phyloP scores from a whole-genome alignment of 2,113 vertebrate genomes.

The Rhabdomys dilectus region DNA sequence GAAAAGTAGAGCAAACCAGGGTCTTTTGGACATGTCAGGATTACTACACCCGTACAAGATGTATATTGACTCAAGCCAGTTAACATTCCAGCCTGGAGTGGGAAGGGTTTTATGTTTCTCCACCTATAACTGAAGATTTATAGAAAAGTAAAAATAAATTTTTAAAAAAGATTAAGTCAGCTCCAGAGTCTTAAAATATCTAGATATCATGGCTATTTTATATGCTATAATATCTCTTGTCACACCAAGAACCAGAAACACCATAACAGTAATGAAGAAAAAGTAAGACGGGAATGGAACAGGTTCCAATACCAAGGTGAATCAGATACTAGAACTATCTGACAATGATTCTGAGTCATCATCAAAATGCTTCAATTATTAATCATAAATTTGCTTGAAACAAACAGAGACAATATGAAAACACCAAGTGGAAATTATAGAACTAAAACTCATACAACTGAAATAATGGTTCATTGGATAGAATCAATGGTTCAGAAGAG shows the following conservation, averaged over 20 bases:
- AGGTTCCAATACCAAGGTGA: not conserved
- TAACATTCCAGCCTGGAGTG: not conserved
- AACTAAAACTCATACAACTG: not conserved
- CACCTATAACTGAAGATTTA: not conserved
- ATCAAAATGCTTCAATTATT: conserved; percentile 7
- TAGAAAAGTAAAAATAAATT: not conserved
- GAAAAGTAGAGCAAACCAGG: not conserved
- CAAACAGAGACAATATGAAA: not conserved
- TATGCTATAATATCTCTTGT: not conserved
- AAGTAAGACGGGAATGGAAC: not conserved
- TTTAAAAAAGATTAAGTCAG: not conserved
- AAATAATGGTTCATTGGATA: not conserved
- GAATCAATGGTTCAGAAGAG: not conserved
- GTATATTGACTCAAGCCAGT: not conserved
- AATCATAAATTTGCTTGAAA: conserved; percentile 29
- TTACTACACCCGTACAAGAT: not conserved
- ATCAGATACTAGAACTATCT: not conserved
- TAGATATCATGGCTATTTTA: not conserved
- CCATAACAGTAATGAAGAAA: not conserved
- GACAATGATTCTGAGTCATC: not conserved
- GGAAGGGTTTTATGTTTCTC: not conserved
- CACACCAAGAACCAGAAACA: conserved; percentile 9
- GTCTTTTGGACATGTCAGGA: not conserved
- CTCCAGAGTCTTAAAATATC: not conserved
- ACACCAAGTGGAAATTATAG: not conserved